phyloP scores from a whole-genome alignment of 2,113 vertebrate genomes.

The Mungos mungo region DNA sequence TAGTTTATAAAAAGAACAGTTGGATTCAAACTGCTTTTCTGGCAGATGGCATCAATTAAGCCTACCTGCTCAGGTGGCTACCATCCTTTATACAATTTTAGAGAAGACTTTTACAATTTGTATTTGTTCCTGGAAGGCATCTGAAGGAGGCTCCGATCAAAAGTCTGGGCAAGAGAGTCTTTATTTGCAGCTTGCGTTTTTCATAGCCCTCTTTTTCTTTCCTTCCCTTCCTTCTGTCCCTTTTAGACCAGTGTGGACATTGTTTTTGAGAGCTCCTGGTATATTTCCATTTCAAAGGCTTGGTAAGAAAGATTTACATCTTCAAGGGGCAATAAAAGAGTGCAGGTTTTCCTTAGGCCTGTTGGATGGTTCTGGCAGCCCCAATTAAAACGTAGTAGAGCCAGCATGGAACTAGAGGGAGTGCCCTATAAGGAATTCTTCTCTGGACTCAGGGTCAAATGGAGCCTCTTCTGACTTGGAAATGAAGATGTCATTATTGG shows the following conservation, averaged over 20 bases:
- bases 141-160: not conserved
- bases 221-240: not conserved
- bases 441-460: not conserved
- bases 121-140: not conserved
- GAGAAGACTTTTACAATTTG: not conserved
- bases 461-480: not conserved
- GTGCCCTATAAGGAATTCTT: not conserved
- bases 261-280: not conserved
- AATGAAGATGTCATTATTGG: not conserved
- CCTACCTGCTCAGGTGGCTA: not conserved
- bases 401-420: no score
- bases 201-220: not conserved
- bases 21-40: not conserved
- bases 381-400: not conserved
- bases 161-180: not conserved
- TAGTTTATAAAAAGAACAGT: not conserved
- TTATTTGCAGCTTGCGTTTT: not conserved
- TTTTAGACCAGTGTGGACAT: not conserved
- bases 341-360: not conserved
- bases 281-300: not conserved
- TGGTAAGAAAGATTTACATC: not conserved
- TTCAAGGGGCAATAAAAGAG: not conserved
- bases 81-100: not conserved
- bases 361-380: not conserved
- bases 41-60: not conserved